Evolutionary conservation across 2,113 vertebrate genomes (phyloP), one percentile per base, ranked within the genome.

Genomic region (Forbesichthys papilliferus): DNA sequence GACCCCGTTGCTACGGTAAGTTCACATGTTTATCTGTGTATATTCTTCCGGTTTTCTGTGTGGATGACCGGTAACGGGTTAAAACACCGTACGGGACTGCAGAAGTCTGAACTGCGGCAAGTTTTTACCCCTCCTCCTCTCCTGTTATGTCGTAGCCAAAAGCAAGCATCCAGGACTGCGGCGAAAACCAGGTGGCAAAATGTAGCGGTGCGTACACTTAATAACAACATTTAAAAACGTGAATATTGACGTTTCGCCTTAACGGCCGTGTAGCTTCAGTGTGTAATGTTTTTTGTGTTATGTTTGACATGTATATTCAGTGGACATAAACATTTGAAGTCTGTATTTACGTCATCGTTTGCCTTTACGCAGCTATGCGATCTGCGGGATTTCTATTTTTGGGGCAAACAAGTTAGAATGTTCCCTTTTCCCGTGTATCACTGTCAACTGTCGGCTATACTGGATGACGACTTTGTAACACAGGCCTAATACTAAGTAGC

Each of bases 101-200:
- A 86, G 71, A 83, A 87, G 81, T 85, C 84, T 77, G 65, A 92
- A 89, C 89, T 92, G 91, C 91, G 90, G 90, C 91, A 91, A 92
- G 87, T 91, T 90, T 88, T 73, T 75, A 73, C 54, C 71, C 84
- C 81, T 80, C 81, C 51, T 18, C 16, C 54, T 20, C n/a, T 56
- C 16, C n/a, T 18, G 54, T 48, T 60, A 11, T 59, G 68, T 68
- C 75, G 51, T 62, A 74, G 82, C 71, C 73, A 67, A 77, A 77
- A 55, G 64, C 69, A 86, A 87, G 84, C 84, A 83, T 86, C 79
- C 83, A 65, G 74, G 68, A 77, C 81, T 79, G 86, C 84, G 68
- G 79, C 57, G 59, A 69, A 81, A 80, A 71, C 61, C 78, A 81
- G 88, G 75, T 87, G 82, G 64, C 59, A 63, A 64, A 84, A 74